Evolutionary conservation across 2,113 vertebrate species (phyloP).

Genomic region (Rhabdornis inornatus): DNA sequence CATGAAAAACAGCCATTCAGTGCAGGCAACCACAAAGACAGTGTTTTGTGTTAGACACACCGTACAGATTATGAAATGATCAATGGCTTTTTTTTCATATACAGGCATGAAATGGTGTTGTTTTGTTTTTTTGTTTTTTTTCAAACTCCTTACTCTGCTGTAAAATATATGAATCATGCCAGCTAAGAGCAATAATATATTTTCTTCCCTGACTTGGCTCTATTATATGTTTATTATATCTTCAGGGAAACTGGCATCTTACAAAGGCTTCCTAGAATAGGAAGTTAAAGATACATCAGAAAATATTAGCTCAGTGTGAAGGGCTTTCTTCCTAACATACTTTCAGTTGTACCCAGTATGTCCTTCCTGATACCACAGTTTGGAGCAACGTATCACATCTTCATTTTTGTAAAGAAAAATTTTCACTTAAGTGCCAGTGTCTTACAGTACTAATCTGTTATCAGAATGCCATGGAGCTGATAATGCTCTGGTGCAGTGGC

Average conservation of each 20-base stretch:
- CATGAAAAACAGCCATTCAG: neutral
- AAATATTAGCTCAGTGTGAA: fast-evolving
- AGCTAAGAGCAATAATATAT: neutral
- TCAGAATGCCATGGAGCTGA: neutral
- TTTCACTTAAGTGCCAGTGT: neutral
- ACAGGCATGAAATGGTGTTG: neutral
- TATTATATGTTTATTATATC: neutral
- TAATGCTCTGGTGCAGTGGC: neutral
- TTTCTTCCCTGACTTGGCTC: neutral
- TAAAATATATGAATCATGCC: neutral
- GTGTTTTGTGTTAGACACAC: neutral
- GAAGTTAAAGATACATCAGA: neutral
- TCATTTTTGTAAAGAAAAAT: neutral
- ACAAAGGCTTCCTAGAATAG: neutral
- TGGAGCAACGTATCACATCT: neutral
- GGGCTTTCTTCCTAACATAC: neutral
- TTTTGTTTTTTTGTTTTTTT: neutral
- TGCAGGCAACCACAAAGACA: neutral
- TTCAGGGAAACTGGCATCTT: neutral
- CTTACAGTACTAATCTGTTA: neutral
- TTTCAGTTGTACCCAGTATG: neutral
- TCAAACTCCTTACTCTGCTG: neutral
- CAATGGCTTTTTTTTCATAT: neutral
- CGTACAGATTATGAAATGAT: neutral
- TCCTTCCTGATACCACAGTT: neutral